Percentiles rank a stretch among this genome's conserved stretches.
These are phyloP conservation scores for Holacanthella duospinosa DNA, from an alignment of 2,888 invertebrate species.

Conservation along the genomic window DNA sequence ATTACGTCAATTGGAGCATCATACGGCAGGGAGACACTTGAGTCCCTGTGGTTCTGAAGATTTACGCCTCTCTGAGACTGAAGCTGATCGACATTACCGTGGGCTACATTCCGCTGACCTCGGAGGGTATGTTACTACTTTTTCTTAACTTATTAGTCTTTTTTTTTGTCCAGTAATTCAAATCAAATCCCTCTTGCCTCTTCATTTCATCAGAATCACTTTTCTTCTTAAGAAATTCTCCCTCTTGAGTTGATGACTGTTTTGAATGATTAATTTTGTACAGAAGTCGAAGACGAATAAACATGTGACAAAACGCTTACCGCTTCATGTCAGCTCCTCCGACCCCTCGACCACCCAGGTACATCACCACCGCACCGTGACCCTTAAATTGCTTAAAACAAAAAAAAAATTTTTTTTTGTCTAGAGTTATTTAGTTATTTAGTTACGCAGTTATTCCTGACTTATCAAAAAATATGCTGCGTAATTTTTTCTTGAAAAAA, in stretches of 20 bases:
- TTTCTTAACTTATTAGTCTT: conserved; percentile 2
- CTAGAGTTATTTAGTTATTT: no score
- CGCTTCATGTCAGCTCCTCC: conserved; percentile 36
- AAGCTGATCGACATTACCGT: conserved; percentile 70
- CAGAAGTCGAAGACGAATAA: conserved; percentile 36
- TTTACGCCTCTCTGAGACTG: conserved; percentile 73
- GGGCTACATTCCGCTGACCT: conserved; percentile 48
- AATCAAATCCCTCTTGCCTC: not conserved
- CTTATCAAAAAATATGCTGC: no score
- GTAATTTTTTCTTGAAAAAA: no score
- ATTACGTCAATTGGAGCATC: conserved; percentile 76
- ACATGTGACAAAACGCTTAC: conserved; percentile 38
- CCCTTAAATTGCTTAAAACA: no score
- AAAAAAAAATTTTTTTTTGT: no score
- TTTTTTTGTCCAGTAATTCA: not conserved
- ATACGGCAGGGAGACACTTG: conserved; percentile 60
- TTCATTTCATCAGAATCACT: not conserved
- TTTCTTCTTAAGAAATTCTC: not conserved
- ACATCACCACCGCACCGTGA: conserved; percentile 5
- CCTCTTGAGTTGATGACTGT: not conserved
- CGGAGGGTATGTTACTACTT: conserved; percentile 27
- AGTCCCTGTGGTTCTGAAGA: conserved; percentile 85
- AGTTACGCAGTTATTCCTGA: no score
- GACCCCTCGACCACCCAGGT: conserved; percentile 37
- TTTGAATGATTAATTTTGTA: conserved; percentile 10